A percentile compares a stretch with the other conserved stretches of the same genome.
phyloP scores from a whole-genome alignment of 2,888 invertebrate genomes.

The Andrena hattorfiana region DNA sequence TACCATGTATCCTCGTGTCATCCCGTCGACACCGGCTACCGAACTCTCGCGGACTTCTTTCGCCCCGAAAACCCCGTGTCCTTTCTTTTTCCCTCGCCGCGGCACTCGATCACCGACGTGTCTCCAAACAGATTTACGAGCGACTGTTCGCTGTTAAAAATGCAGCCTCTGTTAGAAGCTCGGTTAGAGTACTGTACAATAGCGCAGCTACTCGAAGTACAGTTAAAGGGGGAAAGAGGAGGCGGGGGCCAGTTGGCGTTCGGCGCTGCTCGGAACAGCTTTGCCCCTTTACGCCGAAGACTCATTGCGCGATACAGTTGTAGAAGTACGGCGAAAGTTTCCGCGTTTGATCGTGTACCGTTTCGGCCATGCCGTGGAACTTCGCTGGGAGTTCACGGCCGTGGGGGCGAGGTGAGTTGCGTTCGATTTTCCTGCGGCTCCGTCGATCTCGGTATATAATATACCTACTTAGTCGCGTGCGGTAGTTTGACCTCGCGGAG shows the following conservation, averaged over 20 bases:
- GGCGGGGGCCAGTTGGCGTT: too few species aligned
- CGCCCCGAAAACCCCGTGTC: neutral
- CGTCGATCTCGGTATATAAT: conserved; percentile 18
- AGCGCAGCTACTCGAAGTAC: neutral
- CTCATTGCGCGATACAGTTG: conserved; percentile 12
- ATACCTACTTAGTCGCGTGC: conserved; percentile 7
- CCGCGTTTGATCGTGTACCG: conserved; percentile 1
- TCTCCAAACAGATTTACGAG: conserved; percentile 50
- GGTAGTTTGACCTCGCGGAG: neutral
- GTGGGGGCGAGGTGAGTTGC: neutral
- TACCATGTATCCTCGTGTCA: conserved; percentile 56
- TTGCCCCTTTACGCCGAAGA: conserved; percentile 5
- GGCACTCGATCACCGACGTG: conserved; percentile 35
- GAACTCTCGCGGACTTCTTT: conserved; percentile 44
- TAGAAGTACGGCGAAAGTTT: conserved; percentile 16
- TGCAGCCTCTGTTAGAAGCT: neutral
- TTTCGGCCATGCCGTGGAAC: neutral
- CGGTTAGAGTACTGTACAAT: neutral
- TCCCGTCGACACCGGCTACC: conserved; percentile 30
- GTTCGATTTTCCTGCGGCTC: conserved; percentile 14
- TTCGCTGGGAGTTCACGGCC: neutral
- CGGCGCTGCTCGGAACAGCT: too few species aligned
- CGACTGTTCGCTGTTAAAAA: conserved; percentile 19
- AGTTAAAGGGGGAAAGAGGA: neutral
- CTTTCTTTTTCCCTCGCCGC: neutral